phyloP scores from a whole-genome alignment of 1,140 invertebrate species.

The Bathynomus jamesi region DNA sequence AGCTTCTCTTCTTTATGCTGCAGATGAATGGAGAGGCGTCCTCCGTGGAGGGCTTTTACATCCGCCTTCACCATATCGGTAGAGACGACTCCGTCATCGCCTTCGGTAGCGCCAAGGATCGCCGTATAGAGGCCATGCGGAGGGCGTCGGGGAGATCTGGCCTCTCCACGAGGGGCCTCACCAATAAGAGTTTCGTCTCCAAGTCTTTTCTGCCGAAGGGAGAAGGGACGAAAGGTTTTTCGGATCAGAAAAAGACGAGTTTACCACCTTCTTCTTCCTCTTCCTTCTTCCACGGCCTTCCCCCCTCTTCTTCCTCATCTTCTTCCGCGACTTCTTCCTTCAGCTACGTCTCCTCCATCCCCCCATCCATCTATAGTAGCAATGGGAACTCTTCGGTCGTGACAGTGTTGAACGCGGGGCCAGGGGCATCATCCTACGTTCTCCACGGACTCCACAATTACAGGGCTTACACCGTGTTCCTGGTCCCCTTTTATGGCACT shows the following conservation, averaged over 20 bases:
- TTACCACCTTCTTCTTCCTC: not conserved
- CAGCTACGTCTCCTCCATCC: not conserved
- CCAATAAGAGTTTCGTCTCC: not conserved
- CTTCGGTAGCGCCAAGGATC: not conserved
- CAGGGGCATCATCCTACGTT: conserved; percentile 23
- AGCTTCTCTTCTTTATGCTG: not conserved
- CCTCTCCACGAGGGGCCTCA: not conserved
- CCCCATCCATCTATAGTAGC: not conserved
- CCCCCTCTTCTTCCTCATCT: not conserved
- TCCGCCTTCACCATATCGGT: conserved; percentile 24
- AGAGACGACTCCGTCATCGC: conserved; percentile 9
- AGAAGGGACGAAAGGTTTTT: not conserved
- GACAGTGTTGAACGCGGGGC: conserved; percentile 24
- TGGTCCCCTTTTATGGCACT: conserved; percentile 68
- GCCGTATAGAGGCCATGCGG: not conserved
- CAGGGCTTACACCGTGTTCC: conserved; percentile 65
- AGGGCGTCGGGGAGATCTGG: not conserved
- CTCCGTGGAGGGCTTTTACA: conserved; percentile 32
- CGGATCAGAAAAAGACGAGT: not conserved
- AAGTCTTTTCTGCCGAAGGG: not conserved
- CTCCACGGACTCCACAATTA: conserved; percentile 61
- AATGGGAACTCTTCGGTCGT: conserved; percentile 21
- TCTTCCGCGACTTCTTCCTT: not conserved
- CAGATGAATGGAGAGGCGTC: conserved; percentile 27
- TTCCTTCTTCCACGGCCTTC: not conserved